Evolutionary conservation across 2,888 invertebrate species (phyloP).

Genomic region (Osmoderma eremita): DNA sequence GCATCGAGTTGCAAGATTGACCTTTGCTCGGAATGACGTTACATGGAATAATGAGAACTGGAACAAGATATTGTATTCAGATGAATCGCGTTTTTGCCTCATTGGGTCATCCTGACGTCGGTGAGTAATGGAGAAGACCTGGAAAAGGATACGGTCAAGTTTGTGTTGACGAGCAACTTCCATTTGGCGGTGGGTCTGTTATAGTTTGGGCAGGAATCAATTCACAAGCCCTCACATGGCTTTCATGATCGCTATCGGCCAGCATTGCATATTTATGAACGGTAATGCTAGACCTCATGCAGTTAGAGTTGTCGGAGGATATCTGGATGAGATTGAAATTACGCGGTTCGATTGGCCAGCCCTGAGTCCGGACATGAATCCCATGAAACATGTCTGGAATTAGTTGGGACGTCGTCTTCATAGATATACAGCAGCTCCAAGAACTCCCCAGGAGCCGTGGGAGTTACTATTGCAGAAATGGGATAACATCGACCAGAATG

Average conservation of each 20-base stretch:
- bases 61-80: no score
- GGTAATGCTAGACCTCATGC: constrained; percentile 44
- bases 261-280: constrained; percentile 44
- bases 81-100: no score
- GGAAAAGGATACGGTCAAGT: no score
- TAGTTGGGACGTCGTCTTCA: no score
- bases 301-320: constrained; percentile 43
- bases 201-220: no score
- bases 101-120: no score
- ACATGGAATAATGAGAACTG: no score
- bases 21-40: no score
- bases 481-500: constrained; percentile 48
- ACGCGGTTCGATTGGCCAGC: constrained; percentile 48
- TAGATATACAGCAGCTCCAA: constrained; percentile 33
- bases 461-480: constrained; percentile 46
- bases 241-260: constrained; percentile 46
- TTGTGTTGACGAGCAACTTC: no score
- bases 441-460: constrained; percentile 46
- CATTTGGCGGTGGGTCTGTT: no score
- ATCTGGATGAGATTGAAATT: constrained; percentile 48
- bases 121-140: no score
- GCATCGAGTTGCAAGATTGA: no score
- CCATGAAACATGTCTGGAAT: constrained; percentile 48
- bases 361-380: constrained; percentile 49
- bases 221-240: constrained; percentile 25